Evolutionary conservation across 2,888 invertebrate species (phyloP).

Genomic region (Caenorhabditis sulstoni): DNA sequence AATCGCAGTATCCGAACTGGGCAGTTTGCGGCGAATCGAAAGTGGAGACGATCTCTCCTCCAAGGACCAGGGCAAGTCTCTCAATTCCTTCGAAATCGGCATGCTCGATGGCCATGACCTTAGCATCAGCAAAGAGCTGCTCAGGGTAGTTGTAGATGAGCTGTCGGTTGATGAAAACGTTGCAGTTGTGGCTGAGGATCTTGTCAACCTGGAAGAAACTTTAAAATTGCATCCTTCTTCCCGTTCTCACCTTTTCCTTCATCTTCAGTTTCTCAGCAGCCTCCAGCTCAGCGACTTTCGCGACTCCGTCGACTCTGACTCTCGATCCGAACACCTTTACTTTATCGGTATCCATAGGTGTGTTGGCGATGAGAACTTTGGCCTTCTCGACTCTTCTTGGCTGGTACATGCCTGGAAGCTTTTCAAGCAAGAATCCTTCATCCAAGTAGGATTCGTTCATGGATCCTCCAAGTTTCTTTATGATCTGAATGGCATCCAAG

Average conservation of each 20-base stretch:
- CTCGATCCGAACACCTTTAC: conserved; percentile 92
- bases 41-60: conserved; percentile 98
- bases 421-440: conserved; percentile 91
- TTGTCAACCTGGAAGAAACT: conserved; percentile 85
- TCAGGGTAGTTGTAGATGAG: conserved; percentile 99
- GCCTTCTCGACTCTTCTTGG: conserved; percentile 96
- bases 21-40: conserved; percentile 94
- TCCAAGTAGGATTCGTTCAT: conserved; percentile 96
- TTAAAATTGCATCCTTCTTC: no score
- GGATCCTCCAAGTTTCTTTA: conserved; percentile 95
- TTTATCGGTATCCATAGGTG: conserved; percentile 99
- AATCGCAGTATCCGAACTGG: conserved; percentile 92
- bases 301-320: conserved; percentile 84
- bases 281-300: conserved; percentile 95
- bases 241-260: conserved; percentile 93
- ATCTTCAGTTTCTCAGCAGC: conserved; percentile 98
- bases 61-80: conserved; percentile 94
- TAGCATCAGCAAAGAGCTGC: conserved; percentile 97
- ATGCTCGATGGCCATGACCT: conserved; percentile 97
- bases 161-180: conserved; percentile 98
- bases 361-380: conserved; percentile 96
- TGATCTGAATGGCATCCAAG: conserved; percentile 95
- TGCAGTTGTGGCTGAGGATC: conserved; percentile 94
- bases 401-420: conserved; percentile 97
- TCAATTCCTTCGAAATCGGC: conserved; percentile 99